phyloP scores from a whole-genome alignment of 92 coral and sea anemone species.

The Ricordea florida region DNA sequence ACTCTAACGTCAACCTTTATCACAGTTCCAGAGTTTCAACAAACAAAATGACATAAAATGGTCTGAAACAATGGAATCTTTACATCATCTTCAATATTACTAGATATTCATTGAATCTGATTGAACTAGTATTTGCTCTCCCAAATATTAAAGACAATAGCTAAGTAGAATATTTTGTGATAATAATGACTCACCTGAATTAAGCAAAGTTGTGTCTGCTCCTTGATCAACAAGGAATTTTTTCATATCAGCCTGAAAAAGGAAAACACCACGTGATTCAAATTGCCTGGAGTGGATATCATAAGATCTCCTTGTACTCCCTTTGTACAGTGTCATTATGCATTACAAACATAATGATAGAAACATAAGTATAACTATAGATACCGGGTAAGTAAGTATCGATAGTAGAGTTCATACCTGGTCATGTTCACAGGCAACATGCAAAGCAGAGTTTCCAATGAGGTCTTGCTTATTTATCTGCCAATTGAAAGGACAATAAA shows the following conservation, averaged over 20 bases:
- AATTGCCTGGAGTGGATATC: background rate
- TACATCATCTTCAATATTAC: too few relatives aligned
- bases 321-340: too few relatives aligned
- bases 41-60: too few relatives aligned
- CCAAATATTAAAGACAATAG: too few relatives aligned
- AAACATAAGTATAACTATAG: too few relatives aligned
- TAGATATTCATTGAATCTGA: too few relatives aligned
- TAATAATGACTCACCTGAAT: slow-evolving; percentile 68
- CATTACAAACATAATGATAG: too few relatives aligned
- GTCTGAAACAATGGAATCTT: too few relatives aligned
- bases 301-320: background rate
- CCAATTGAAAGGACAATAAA: background rate
- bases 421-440: slow-evolving; percentile 73
- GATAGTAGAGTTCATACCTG: slow-evolving; percentile 46
- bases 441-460: slow-evolving; percentile 82
- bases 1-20: too few relatives aligned
- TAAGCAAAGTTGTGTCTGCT: slow-evolving; percentile 65
- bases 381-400: background rate
- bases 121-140: too few relatives aligned
- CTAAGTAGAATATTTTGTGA: too few relatives aligned
- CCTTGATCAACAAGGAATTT: slow-evolving; percentile 60
- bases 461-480: slow-evolving; percentile 81
- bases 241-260: slow-evolving; percentile 50
- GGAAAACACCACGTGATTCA: background rate
- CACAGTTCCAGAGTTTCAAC: too few relatives aligned